These are phyloP conservation scores for Pandemis corylana DNA, from an alignment of 2,888 invertebrate genomes.

Conservation along the genomic window DNA sequence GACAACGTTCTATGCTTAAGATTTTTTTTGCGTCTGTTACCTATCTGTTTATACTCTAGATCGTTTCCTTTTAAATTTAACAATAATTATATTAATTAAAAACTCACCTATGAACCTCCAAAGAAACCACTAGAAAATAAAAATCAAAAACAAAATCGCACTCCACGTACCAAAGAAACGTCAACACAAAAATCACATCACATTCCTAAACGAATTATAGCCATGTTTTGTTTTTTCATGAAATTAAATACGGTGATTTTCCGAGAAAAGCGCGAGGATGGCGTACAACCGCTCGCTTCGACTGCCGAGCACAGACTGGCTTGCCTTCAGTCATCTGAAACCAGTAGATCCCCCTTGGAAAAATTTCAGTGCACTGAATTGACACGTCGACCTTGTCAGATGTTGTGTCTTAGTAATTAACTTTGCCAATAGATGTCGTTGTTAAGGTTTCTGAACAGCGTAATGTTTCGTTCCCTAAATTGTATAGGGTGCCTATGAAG, in stretches of 20 bases:
- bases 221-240: conserved; percentile 1
- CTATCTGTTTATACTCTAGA: too few relatives aligned
- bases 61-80: too few relatives aligned
- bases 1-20: neutral
- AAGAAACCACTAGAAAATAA: neutral
- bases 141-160: neutral
- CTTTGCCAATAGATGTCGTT: neutral
- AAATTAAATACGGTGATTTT: conserved; percentile 15
- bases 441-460: neutral
- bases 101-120: neutral
- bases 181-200: conserved; percentile 21
- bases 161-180: neutral
- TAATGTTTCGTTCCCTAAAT: neutral
- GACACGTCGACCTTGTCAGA: conserved; percentile 11
- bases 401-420: neutral
- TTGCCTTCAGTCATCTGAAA: conserved; percentile 51
- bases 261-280: neutral
- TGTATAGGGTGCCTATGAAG: neutral
- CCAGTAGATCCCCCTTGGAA: conserved; percentile 51
- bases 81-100: neutral
- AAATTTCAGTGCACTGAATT: conserved; percentile 57
- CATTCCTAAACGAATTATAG: neutral
- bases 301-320: conserved; percentile 49
- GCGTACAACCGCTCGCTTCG: conserved; percentile 43
- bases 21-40: neutral